Evolutionary conservation across 2,113 vertebrate genomes (phyloP), one percentile per base, ranked within the genome.

Genomic region (Anolis sagrei): DNA sequence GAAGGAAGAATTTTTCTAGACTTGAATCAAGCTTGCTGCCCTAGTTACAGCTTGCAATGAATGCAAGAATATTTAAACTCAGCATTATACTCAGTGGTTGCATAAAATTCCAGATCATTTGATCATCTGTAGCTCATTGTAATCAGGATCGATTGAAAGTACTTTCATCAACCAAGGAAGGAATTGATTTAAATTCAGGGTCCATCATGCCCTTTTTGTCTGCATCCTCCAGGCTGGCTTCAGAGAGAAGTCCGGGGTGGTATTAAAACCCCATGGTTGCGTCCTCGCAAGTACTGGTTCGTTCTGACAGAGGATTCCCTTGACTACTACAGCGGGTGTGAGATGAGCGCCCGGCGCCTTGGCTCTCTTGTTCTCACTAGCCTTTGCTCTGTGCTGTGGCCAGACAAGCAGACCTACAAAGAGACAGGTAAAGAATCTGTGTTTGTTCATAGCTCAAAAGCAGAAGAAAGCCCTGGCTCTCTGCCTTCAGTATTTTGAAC

Each of bases 381-480:
- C 88, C 97, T 99, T 81, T 99, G 99, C 92, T 98, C 98, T 0
- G 98, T 99, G 89, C 97, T 97, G n/a, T 98, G 98, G 96, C 98
- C 98, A 0, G 98, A 99, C 95, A 98, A 98, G 84, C 97, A 97
- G 94, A 98, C 97, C 32, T 98, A 97, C 96, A 99, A 98, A 87
- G 97, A 99, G 92, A 99, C 97, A 0, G 98, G 99, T 99, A 92
- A 79, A 48, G 51, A 25, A n/a, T 49, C 16, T 9, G 29, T n/a
- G 39, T 7, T 32, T 23, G 39, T 27, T 18, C 34, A 21, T 73
- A 1, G 2, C 32, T 70, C 19, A 23, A 8, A 6, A 70, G 23
- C 0, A 32, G 74, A 13, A 51, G 66, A 9, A n/a, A 25, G 19
- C 29, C n/a, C 0, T 9, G 21, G 5, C 66, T 51, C 16, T n/a